Evolutionary conservation across 1,140 invertebrate genomes (phyloP).

Genomic region (Brachionus paranguensis): DNA sequence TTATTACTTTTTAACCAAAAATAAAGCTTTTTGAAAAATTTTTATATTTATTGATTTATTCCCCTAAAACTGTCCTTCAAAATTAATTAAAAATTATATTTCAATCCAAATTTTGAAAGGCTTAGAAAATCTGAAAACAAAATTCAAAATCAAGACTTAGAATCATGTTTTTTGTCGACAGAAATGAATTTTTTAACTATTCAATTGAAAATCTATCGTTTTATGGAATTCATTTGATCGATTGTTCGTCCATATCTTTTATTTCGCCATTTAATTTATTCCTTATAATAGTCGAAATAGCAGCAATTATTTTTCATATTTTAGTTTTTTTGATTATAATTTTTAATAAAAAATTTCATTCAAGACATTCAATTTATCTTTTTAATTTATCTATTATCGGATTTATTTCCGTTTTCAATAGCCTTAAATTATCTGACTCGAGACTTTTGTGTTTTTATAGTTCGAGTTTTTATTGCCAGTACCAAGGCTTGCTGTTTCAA

Average conservation of each 20-base stretch:
- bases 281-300: not conserved
- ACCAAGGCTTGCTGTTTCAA: not conserved
- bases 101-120: no score
- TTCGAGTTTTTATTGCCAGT: constrained; percentile 11
- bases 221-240: not conserved
- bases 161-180: not conserved
- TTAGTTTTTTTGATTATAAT: not conserved
- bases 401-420: constrained; percentile 1
- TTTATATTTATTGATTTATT: not conserved
- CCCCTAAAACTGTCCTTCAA: not conserved
- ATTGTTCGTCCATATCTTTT: not conserved
- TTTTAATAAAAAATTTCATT: not conserved
- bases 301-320: not conserved
- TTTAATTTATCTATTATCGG: constrained; percentile 31
- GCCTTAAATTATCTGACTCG: not conserved
- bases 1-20: not conserved
- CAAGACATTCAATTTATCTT: constrained; percentile 1
- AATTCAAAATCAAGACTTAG: no score
- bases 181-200: not conserved
- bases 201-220: not conserved
- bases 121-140: no score
- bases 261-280: not conserved
- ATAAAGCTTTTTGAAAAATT: no score
- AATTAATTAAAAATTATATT: not conserved
- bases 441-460: not conserved